These are phyloP conservation scores for Helleia helle DNA, from an alignment of 2,888 invertebrate genomes.

Conservation along the genomic window DNA sequence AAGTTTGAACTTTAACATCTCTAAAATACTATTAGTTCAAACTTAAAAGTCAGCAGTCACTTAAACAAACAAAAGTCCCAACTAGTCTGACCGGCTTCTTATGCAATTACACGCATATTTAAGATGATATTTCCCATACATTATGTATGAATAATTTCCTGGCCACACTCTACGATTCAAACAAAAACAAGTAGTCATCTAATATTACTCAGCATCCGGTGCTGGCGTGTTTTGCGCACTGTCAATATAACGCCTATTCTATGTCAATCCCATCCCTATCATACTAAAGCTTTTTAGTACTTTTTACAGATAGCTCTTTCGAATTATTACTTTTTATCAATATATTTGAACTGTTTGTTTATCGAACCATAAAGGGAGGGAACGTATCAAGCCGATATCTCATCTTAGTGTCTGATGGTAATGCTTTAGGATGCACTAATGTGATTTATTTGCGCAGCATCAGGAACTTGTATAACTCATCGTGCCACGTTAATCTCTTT, in stretches of 20 bases:
- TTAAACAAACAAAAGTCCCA: too few species aligned
- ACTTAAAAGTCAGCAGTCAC: too few species aligned
- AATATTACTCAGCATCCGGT: constrained; percentile 12
- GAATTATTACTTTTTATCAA: background rate
- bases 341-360: too few species aligned
- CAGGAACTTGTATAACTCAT: constrained; percentile 26
- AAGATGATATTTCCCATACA: too few species aligned
- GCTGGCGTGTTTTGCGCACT: constrained; percentile 13
- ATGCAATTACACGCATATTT: too few species aligned
- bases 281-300: constrained; percentile 1
- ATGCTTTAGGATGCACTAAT: constrained; percentile 34
- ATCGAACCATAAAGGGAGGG: too few species aligned
- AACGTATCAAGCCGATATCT: too few species aligned
- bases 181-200: constrained; percentile 14
- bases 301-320: background rate
- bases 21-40: too few species aligned
- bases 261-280: constrained; percentile 22
- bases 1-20: too few species aligned
- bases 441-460: constrained; percentile 32
- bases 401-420: too few species aligned
- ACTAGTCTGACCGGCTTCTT: too few species aligned
- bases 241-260: constrained; percentile 20
- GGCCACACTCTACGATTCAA: constrained; percentile 32
- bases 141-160: constrained; percentile 42
- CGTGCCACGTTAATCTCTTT: constrained; percentile 18